These are phyloP conservation scores for Mus minutoides DNA, from an alignment of 2,797 vertebrate species.

Conservation along the genomic window DNA sequence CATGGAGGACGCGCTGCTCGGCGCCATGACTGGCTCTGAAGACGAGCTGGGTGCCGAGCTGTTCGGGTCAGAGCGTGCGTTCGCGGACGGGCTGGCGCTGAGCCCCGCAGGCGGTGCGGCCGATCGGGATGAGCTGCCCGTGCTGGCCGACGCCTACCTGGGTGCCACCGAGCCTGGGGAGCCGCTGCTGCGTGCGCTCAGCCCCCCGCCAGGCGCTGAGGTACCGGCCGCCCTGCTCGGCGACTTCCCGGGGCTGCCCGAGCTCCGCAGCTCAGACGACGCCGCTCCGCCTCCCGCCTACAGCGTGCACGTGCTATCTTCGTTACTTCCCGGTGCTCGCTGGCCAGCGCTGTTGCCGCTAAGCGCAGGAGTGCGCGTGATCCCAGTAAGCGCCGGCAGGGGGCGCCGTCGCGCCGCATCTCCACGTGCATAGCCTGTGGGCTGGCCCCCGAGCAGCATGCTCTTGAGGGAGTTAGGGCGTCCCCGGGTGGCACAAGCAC, in stretches of 20 bases:
- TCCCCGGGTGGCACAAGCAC: background rate
- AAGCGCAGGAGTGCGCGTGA: slow-evolving; percentile 74
- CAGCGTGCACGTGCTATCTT: slow-evolving; percentile 75
- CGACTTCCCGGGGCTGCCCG: slow-evolving; percentile 58
- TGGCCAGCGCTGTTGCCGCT: slow-evolving; percentile 39
- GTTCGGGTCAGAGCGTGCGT: slow-evolving; percentile 21
- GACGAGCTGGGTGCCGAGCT: slow-evolving; percentile 72
- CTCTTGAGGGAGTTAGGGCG: background rate
- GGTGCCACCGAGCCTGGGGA: slow-evolving; percentile 23
- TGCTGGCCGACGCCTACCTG: slow-evolving; percentile 68
- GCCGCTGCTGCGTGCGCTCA: slow-evolving; percentile 62
- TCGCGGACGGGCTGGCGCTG: slow-evolving; percentile 50
- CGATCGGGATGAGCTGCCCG: slow-evolving; percentile 35
- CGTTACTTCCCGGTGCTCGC: slow-evolving; percentile 63
- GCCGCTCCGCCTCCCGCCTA: slow-evolving; percentile 23
- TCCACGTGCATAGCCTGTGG: background rate
- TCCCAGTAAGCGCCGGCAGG: slow-evolving; percentile 77
- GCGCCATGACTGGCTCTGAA: slow-evolving; percentile 57
- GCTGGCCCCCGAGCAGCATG: background rate
- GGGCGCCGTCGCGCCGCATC: background rate
- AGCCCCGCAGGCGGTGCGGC: background rate
- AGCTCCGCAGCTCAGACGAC: slow-evolving; percentile 71
- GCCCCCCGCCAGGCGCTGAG: slow-evolving; percentile 11
- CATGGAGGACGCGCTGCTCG: slow-evolving; percentile 77
- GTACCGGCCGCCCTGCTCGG: slow-evolving; percentile 56